These are phyloP conservation scores for Melanophora roralis DNA, from an alignment of 2,888 invertebrate genomes.

Conservation along the genomic window DNA sequence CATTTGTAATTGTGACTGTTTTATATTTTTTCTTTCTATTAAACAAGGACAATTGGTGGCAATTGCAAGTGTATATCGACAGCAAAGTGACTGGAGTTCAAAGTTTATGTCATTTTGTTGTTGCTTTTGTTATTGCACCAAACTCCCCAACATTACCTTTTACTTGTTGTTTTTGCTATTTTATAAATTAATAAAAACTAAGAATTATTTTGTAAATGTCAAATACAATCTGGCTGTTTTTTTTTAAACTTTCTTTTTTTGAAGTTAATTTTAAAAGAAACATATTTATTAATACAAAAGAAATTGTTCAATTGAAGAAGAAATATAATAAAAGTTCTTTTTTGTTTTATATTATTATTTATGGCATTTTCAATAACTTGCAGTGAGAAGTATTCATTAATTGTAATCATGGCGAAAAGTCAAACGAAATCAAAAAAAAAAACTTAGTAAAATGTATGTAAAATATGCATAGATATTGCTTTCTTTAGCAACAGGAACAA, in stretches of 20 bases:
- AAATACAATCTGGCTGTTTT: constrained; percentile 42
- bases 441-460: constrained; percentile 28
- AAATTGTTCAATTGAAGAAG: not conserved
- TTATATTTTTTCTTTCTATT: constrained; percentile 20
- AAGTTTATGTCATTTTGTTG: constrained; percentile 20
- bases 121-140: not conserved
- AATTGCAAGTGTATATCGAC: constrained; percentile 67
- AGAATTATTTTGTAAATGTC: constrained; percentile 54
- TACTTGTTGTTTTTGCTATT: constrained; percentile 43
- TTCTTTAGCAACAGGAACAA: not conserved
- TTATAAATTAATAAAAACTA: constrained; percentile 56
- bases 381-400: constrained; percentile 51
- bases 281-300: not conserved
- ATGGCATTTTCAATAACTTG: constrained; percentile 58
- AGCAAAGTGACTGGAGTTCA: constrained; percentile 58
- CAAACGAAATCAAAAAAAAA: constrained; percentile 3
- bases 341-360: constrained; percentile 55
- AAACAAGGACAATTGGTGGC: constrained; percentile 32
- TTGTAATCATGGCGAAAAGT: constrained; percentile 28
- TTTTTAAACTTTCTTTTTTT: not conserved
- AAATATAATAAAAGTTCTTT: not conserved
- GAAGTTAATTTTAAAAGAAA: constrained; percentile 23
- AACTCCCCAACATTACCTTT: not conserved
- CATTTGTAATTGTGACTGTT: constrained; percentile 45
- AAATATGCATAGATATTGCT: constrained; percentile 25